A percentile compares a stretch with the other conserved stretches of the same genome.
Evolutionary conservation across 2,888 invertebrate genomes (phyloP).

Genomic region (Xestia xanthographa): DNA sequence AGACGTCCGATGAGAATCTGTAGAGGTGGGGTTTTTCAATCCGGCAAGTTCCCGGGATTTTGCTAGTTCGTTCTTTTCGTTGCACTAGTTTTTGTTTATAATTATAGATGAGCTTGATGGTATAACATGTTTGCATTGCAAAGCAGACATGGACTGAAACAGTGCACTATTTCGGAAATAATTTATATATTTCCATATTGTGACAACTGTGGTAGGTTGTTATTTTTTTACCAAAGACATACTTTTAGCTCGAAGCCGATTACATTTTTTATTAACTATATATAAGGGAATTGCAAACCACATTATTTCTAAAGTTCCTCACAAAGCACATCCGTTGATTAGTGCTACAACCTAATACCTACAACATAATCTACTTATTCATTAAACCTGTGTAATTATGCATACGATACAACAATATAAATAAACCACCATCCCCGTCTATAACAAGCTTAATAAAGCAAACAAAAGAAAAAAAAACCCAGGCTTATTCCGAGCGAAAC

Average conservation of each 20-base stretch:
- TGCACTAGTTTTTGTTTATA: background rate
- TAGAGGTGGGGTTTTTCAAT: slow-evolving; percentile 30
- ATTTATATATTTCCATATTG: background rate
- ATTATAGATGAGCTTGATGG: background rate
- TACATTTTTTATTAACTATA: background rate
- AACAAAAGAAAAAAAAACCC: slow-evolving; percentile 4
- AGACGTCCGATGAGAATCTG: slow-evolving; percentile 61
- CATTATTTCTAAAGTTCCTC: background rate
- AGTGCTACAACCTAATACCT: background rate
- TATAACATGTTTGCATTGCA: background rate
- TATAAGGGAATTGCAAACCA: background rate
- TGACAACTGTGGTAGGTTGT: background rate
- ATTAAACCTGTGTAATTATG: slow-evolving; percentile 11
- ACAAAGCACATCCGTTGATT: slow-evolving; percentile 4
- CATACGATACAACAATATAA: slow-evolving; percentile 6
- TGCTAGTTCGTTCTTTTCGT: background rate
- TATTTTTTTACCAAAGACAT: background rate
- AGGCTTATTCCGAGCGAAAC: background rate
- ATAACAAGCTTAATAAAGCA: slow-evolving; percentile 24
- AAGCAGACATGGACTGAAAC: background rate
- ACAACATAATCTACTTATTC: slow-evolving; percentile 3
- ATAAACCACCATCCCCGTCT: slow-evolving; percentile 15
- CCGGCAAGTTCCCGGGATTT: slow-evolving; percentile 15
- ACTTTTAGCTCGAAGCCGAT: background rate
- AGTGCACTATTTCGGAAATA: background rate